phyloP scores from a whole-genome alignment of 2,888 invertebrate genomes.

The Abrostola tripartita region DNA sequence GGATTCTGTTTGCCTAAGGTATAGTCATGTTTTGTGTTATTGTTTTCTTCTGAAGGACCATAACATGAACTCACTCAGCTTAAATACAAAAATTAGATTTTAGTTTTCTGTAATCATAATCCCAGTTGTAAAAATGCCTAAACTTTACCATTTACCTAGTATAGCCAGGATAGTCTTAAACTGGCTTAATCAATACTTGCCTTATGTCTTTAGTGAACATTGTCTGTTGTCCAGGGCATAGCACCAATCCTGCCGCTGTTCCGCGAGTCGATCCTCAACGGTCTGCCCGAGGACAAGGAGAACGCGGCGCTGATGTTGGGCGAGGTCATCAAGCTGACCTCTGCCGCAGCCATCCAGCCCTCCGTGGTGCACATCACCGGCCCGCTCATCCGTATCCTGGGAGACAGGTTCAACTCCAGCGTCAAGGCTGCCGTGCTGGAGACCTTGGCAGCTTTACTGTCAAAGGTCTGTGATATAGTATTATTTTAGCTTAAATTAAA shows the following conservation, averaged over 20 bases:
- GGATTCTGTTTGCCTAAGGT: conserved; percentile 98
- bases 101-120: no score
- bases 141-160: no score
- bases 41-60: no score
- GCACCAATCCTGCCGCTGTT: conserved; percentile 98
- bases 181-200: no score
- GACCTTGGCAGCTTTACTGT: conserved; percentile 96
- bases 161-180: no score
- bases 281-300: conserved; percentile 98
- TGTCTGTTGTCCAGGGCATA: conserved; percentile 90
- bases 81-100: no score
- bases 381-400: conserved; percentile 98
- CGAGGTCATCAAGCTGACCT: conserved; percentile 94
- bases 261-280: conserved; percentile 98
- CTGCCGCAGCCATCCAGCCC: conserved; percentile 95
- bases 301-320: conserved; percentile 97
- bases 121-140: no score
- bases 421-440: conserved; percentile 99
- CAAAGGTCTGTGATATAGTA: conserved; percentile 90
- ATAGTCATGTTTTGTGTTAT: neutral
- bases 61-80: no score
- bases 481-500: no score
- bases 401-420: conserved; percentile 97
- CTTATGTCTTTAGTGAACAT: no score
- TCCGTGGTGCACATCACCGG: conserved; percentile 99